Evolutionary conservation across 2,888 invertebrate species (phyloP), one percentile per base, ranked within the genome.

Genomic region (Stenurella melanura): DNA sequence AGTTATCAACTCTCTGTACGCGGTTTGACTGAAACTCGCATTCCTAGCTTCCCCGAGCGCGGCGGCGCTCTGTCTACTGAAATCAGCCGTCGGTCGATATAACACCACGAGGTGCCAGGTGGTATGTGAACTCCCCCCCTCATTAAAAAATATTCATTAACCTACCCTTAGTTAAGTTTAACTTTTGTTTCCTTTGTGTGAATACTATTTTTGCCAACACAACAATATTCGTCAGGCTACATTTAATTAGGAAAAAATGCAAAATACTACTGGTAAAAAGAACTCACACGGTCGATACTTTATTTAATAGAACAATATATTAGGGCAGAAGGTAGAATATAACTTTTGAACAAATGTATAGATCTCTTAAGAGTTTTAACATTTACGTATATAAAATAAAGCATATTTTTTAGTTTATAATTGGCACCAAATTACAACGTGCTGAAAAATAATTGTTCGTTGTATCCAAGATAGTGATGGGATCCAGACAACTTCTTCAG

Each of bases 41-140:
- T 71, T 71, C 61, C 19, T 57, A 50, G 72, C 74, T 34, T 57
- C 30, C 17, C 75, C 30, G 38, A n/a, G 63, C 71, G 79, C 80
- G 78, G 75, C 78, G 78, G 80, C 78, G 78, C 78, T 77, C 73
- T 76, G 78, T 80, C 80, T 80, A 68, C 68, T 73, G 56, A 78
- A 74, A 66, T 78, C 82, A 87, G 87, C 86, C 87, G 74, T 78
- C 82, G 87, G 87, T 87, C 87, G 87, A 87, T 87, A 87, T 79
- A 67, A 64, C 85, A 85, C 85, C 85, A 86, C 85, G 83, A 86
- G 84, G 86, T 83, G 82, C 85, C 84, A 85, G 83, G 84, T 84
- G 83, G 82, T 81, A 81, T 84, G 83, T 83, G 81, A 81, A 74
- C 75, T 80, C 82, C 80, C 79, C 80, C 71, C 73, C 71, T 73